Conservation (phyloP, 2,113 vertebrate species). For the Chunga burmeisteri region DNA sequence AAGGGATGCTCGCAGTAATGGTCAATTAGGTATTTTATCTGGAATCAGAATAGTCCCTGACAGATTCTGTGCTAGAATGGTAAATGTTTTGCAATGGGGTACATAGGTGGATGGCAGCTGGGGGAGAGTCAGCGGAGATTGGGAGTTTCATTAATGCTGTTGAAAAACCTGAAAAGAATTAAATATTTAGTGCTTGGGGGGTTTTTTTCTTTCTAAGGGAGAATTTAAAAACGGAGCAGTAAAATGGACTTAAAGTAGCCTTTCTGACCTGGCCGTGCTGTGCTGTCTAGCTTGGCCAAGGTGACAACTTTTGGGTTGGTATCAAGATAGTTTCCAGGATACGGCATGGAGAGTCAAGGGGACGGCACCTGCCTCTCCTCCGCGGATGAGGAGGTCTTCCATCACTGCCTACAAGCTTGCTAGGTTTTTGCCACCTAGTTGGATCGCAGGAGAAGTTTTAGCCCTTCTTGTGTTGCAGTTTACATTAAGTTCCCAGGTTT, state of each 20-base stretch:
- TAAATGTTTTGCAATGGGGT: background rate
- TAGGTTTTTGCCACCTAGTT: background rate
- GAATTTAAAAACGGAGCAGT: background rate
- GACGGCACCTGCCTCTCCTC: background rate
- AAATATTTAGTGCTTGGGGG: background rate
- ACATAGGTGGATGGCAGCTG: fast-evolving
- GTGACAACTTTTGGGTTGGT: background rate
- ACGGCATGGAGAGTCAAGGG: background rate
- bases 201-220: background rate
- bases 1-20: background rate
- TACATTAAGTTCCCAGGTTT: background rate
- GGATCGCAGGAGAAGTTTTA: background rate
- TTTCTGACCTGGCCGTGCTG: background rate
- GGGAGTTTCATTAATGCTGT: background rate
- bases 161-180: background rate
- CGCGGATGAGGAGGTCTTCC: background rate
- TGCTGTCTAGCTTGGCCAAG: background rate
- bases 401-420: background rate
- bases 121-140: background rate
- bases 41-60: background rate
- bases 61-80: background rate
- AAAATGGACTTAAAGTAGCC: background rate
- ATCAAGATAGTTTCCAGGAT: background rate
- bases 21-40: background rate
- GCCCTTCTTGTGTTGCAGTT: background rate